Evolutionary conservation across 2,113 vertebrate genomes (phyloP), one percentile per base, ranked within the genome.

Genomic region (Varanus komodoensis): DNA sequence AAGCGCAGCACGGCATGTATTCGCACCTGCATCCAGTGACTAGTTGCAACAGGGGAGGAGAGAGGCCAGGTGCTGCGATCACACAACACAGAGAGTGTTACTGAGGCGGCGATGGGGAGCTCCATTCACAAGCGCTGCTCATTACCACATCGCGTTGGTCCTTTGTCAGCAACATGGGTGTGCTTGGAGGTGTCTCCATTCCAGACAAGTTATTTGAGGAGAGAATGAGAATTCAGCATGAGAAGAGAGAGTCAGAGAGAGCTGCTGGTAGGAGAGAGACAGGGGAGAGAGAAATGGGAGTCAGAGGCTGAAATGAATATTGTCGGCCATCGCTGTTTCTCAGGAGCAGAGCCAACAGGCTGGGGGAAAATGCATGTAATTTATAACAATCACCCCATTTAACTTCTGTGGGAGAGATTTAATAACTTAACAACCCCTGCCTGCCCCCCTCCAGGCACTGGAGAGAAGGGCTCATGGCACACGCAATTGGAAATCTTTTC

Each of bases 321-420:
- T 90, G 87, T 88, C 93, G 94, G 94, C 93, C 94, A 92, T 93
- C 91, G 91, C 92, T 94, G 81, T 94, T 95, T 96, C 92, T 93
- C 11, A 34, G 93, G 94, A 93, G 92, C 82, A 6, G 0, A 1
- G 1, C 89, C 91, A 93, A 86, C 1, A 54, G 92, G 90, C 95
- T 94, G 78, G 89, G 89, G 90, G 93, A 93, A 95, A 95, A 94
- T 92, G 91, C 81, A 78, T 87, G 61, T 93, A 87, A 95, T 95
- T 95, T 94, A 90, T 92, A 90, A 90, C 93, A 95, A 92, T 95
- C 92, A 93, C 84, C 93, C 93, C 88, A 54, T 93, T 95, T 94
- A 95, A 96, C 92, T 95, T 93, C 90, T 88, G 92, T 94, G 92
- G 89, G 91, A 94, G 92, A 92, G 92, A 93, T 95, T 93, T 94